Evolutionary conservation across 2,888 invertebrate species (phyloP).

Genomic region (Mythimna vitellina): DNA sequence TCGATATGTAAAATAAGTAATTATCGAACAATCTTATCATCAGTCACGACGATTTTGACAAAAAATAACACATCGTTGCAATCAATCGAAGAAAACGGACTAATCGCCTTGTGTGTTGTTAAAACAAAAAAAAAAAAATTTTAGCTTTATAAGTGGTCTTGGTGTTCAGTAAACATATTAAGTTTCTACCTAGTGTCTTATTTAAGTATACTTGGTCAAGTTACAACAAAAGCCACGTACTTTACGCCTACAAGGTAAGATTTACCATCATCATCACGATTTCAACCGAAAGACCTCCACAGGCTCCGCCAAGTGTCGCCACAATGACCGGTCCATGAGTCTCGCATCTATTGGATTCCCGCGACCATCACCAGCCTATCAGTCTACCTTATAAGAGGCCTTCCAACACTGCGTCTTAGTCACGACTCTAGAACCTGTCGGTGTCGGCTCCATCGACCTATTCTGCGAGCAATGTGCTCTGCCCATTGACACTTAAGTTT

Average conservation of each 20-base stretch:
- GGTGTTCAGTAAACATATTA: slow-evolving; percentile 21
- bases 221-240: background rate
- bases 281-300: too few species aligned
- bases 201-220: background rate
- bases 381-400: too few species aligned
- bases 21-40: slow-evolving; percentile 74
- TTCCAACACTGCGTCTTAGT: too few species aligned
- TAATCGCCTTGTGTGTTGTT: slow-evolving; percentile 27
- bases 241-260: slow-evolving; percentile 16
- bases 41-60: slow-evolving; percentile 60
- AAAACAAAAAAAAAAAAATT: background rate
- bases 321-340: too few species aligned
- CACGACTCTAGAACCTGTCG: too few species aligned
- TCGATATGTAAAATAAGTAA: slow-evolving; percentile 71
- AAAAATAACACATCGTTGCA: slow-evolving; percentile 67
- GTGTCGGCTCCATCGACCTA: too few species aligned
- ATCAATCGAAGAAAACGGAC: slow-evolving; percentile 43
- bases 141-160: slow-evolving; percentile 3
- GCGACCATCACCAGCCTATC: too few species aligned
- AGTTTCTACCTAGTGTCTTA: background rate
- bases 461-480: too few species aligned
- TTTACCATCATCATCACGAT: too few species aligned
- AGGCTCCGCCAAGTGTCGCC: too few species aligned
- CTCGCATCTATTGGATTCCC: too few species aligned
- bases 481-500: too few species aligned